Percentiles rank a stretch among this genome's conserved stretches.
These are phyloP conservation scores for Daubentonia madagascariensis DNA, from an alignment of 2,113 vertebrate genomes.

Conservation along the genomic window DNA sequence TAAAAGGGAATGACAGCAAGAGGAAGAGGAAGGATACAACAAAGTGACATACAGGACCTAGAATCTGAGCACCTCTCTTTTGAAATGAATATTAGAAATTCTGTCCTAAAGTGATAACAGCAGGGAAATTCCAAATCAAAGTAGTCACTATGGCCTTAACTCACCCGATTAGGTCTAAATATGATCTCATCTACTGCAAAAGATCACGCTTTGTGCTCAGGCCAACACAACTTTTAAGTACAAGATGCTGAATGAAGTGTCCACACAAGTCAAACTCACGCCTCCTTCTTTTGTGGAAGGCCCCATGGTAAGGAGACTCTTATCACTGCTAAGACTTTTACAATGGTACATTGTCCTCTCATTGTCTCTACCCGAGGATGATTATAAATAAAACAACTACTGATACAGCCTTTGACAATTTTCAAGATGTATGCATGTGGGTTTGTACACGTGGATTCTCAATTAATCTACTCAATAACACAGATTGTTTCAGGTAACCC, in stretches of 20 bases:
- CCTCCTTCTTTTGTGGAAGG: neutral
- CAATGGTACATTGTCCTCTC: neutral
- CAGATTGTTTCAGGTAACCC: neutral
- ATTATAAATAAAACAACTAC: neutral
- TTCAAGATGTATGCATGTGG: neutral
- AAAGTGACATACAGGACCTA: neutral
- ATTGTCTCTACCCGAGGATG: neutral
- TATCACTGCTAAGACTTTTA: neutral
- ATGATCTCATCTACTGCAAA: slow-evolving; percentile 24
- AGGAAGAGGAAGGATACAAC: neutral
- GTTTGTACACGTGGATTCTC: neutral
- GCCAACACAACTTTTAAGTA: neutral
- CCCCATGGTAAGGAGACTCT: neutral
- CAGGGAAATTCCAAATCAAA: slow-evolving; percentile 67
- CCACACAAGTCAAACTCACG: neutral
- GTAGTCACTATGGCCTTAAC: slow-evolving; percentile 39
- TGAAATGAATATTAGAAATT: neutral
- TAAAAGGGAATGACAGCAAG: neutral
- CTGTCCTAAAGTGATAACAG: slow-evolving; percentile 13
- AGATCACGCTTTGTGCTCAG: neutral
- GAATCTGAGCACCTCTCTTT: neutral
- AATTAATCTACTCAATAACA: neutral
- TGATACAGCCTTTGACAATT: neutral
- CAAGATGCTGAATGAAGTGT: neutral
- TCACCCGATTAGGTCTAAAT: slow-evolving; percentile 22